Evolutionary conservation across 2,113 vertebrate genomes (phyloP), one percentile per base, ranked within the genome.

Genomic region (Hepsetus odoe): DNA sequence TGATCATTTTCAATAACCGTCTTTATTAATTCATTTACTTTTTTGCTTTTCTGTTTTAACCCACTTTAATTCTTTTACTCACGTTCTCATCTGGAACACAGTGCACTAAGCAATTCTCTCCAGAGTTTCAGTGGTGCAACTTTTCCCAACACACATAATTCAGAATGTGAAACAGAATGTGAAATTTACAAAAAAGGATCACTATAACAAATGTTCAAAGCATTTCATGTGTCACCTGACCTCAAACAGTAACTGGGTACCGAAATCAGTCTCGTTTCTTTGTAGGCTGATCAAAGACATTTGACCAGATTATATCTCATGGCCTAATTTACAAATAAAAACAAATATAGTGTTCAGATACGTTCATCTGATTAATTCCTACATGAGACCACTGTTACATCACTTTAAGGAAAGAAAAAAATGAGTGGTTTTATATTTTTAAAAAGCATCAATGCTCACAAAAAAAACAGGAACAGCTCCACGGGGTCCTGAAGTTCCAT

Each of bases 21-120:
- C 56, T 35, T 71, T 49, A 75, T 76, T 85, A 68, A 72, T 49
- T 70, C 24, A 53, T 32, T 58, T n/a, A n/a, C 24, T 74, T 76
- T 85, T 80, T 83, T 83, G 75, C 75, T 58, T 55, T 71, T 68
- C 72, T 82, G 51, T 79, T 85, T 79, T 22, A 80, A 77, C 74
- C 38, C 46, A 71, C 72, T 79, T 77, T 73, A 5, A 84, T 76
- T 82, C 49, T 18, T 68, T 80, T 38, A 26, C 53, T 77, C 51
- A 77, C 55, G 59, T 51, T 44, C 62, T 76, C 76, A 73, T 40
- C 77, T 73, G 61, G 32, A 80, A 79, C 81, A 71, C 28, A 55
- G 8, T 30, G 16, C 38, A 75, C 53, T 66, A 80, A 77, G 77
- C 58, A 6, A 74, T 66, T 70, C 22, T 46, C 22, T 44, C 71